Evolutionary conservation across 2,113 vertebrate species (phyloP).

Genomic region (Anthoscopus minutus): DNA sequence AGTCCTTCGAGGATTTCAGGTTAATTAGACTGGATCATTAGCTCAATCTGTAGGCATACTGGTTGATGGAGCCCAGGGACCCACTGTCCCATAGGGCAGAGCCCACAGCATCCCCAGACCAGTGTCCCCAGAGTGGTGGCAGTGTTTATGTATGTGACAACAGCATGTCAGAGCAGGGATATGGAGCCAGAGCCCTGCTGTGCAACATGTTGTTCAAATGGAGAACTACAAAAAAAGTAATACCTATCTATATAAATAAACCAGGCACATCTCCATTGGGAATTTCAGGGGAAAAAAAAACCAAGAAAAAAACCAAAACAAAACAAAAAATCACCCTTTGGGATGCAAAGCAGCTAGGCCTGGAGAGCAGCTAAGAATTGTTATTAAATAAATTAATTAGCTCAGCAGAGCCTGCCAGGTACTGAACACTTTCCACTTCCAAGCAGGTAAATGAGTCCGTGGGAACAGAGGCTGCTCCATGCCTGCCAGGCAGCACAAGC

Average conservation of each 20-base stretch:
- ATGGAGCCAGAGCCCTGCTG: background rate
- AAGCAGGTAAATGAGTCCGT: constrained; percentile 61
- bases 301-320: background rate
- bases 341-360: constrained; percentile 59
- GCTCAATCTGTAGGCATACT: background rate
- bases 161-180: background rate
- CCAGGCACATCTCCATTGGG: background rate
- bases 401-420: constrained; percentile 51
- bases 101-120: background rate
- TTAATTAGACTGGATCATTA: background rate
- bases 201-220: background rate
- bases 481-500: background rate
- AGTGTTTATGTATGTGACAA: background rate
- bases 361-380: constrained; percentile 35
- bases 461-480: constrained; percentile 32
- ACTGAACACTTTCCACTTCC: constrained; percentile 52
- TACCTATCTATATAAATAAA: constrained; percentile 5
- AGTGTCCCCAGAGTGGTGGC: background rate
- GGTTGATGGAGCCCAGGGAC: background rate
- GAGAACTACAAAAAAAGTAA: background rate
- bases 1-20: background rate
- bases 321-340: constrained; percentile 15
- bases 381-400: constrained; percentile 67
- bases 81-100: background rate
- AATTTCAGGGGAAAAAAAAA: background rate